Evolutionary conservation across 1,140 invertebrate genomes (phyloP).

Genomic region (Zaprionus gabonicus): DNA sequence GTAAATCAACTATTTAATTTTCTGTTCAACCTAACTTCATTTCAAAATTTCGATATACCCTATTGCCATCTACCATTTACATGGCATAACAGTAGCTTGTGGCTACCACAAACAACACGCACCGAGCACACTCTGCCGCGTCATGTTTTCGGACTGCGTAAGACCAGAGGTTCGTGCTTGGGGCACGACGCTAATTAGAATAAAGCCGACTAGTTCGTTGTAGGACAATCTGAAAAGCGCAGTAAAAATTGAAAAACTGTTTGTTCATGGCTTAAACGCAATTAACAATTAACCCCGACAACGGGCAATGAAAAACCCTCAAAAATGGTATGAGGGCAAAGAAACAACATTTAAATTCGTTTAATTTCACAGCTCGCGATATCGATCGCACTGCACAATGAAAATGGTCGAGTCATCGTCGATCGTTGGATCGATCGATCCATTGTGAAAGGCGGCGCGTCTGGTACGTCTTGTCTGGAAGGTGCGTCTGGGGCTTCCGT

Average conservation of each 20-base stretch:
- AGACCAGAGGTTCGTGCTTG: slow-evolving; percentile 57
- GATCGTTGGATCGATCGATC: slow-evolving; percentile 1
- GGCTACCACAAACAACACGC: slow-evolving; percentile 17
- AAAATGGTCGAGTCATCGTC: slow-evolving; percentile 62
- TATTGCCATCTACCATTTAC: not conserved
- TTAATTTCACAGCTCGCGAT: slow-evolving; percentile 59
- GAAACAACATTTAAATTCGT: slow-evolving; percentile 54
- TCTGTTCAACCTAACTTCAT: too few relatives aligned
- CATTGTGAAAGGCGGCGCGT: slow-evolving; percentile 48
- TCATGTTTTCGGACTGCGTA: slow-evolving; percentile 68
- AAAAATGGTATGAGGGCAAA: slow-evolving; percentile 1
- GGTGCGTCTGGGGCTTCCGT: slow-evolving; percentile 35
- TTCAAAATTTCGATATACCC: slow-evolving; percentile 15
- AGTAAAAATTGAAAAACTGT: slow-evolving; percentile 37
- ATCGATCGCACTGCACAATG: slow-evolving; percentile 59
- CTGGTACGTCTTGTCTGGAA: slow-evolving; percentile 27
- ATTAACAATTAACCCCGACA: slow-evolving; percentile 41
- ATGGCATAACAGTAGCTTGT: slow-evolving; percentile 4
- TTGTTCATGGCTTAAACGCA: slow-evolving; percentile 62
- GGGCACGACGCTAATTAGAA: slow-evolving; percentile 73
- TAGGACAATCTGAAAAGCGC: slow-evolving; percentile 18
- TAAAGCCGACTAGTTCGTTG: slow-evolving; percentile 49
- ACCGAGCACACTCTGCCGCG: slow-evolving; percentile 38
- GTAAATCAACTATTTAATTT: not conserved
- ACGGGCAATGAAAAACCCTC: not conserved